Evolutionary conservation across 2,888 invertebrate genomes (phyloP).

Genomic region (Leptinotarsa tumamoca): DNA sequence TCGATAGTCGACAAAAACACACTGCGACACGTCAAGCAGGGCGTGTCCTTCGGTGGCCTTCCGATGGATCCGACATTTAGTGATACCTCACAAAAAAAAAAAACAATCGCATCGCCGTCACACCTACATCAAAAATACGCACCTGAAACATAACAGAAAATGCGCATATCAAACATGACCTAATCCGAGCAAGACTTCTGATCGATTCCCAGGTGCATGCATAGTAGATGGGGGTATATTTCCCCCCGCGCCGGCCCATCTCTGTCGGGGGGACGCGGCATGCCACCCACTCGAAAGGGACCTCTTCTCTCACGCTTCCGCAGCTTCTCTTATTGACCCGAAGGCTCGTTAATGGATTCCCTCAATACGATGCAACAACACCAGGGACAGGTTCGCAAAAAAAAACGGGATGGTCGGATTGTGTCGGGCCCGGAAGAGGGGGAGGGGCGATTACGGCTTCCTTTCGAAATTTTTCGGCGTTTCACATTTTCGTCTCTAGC

Average conservation of each 20-base stretch:
- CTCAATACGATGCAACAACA: slow-evolving; percentile 47
- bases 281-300: slow-evolving; percentile 46
- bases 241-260: slow-evolving; percentile 37
- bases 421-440: not conserved
- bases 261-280: slow-evolving; percentile 28
- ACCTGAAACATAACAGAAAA: slow-evolving; percentile 43
- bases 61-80: not conserved
- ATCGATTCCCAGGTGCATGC: slow-evolving; percentile 59
- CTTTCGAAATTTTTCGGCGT: not conserved
- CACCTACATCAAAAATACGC: slow-evolving; percentile 8
- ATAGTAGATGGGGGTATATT: slow-evolving; percentile 47
- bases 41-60: slow-evolving; percentile 40
- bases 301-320: slow-evolving; percentile 56
- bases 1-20: slow-evolving; percentile 55
- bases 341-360: slow-evolving; percentile 56
- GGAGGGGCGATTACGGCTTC: not conserved
- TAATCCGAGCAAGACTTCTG: slow-evolving; percentile 55
- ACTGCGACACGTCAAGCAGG: slow-evolving; percentile 53
- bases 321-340: slow-evolving; percentile 62
- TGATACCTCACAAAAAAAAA: not conserved
- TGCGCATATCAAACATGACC: slow-evolving; percentile 54
- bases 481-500: not conserved
- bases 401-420: not conserved
- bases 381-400: slow-evolving; percentile 26
- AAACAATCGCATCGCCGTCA: slow-evolving; percentile 7